Percentiles rank a stretch among this genome's conserved stretches.
phyloP scores from a whole-genome alignment of 2,113 vertebrate genomes.

The Rousettus leschenaultii region DNA sequence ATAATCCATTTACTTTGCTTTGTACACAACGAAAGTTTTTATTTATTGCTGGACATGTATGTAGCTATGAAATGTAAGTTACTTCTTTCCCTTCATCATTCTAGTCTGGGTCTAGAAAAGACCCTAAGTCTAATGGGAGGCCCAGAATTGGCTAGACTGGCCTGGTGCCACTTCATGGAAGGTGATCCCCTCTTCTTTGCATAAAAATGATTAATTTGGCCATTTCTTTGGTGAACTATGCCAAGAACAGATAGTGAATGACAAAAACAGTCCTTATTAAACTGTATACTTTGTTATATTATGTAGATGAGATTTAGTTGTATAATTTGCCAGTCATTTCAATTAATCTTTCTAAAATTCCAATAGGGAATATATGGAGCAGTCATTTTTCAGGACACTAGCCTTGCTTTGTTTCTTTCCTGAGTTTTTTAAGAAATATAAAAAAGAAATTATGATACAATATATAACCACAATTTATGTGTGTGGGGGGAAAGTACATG shows the following conservation, averaged over 20 bases:
- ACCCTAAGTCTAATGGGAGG: not conserved
- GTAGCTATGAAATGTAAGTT: not conserved
- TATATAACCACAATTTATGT: not conserved
- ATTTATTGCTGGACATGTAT: not conserved
- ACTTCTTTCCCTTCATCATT: not conserved
- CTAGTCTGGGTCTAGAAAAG: not conserved
- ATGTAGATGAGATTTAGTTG: not conserved
- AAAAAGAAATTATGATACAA: not conserved
- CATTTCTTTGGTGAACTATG: not conserved
- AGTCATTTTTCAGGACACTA: not conserved
- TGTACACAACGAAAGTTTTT: not conserved
- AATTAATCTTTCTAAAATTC: not conserved
- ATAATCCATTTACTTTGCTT: not conserved
- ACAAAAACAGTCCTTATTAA: not conserved
- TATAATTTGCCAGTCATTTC: not conserved
- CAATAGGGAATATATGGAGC: not conserved
- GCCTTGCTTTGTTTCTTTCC: not conserved
- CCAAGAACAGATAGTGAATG: not conserved
- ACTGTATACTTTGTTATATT: not conserved
- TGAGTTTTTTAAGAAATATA: conserved; percentile 3
- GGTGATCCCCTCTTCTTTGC: not conserved
- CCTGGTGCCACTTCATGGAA: not conserved
- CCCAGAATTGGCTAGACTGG: not conserved
- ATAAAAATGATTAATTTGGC: not conserved
- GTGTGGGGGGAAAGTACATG: not conserved